phyloP scores from a whole-genome alignment of 1,140 invertebrate genomes.

The Lucilia cuprina region DNA sequence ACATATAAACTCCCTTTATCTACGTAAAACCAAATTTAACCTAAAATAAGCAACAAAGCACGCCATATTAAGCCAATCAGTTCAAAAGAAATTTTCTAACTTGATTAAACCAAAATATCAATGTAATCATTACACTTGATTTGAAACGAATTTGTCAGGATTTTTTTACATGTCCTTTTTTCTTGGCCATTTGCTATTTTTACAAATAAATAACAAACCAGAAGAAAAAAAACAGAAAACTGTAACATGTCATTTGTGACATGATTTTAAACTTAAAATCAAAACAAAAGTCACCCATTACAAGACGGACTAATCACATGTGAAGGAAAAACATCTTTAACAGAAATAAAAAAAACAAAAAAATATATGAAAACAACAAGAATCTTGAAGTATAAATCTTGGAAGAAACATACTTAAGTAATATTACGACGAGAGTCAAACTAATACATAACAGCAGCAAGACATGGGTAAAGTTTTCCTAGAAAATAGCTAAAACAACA shows the following conservation, averaged over 20 bases:
- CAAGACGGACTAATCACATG: not conserved
- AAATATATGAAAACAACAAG: too few species aligned
- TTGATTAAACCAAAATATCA: too few species aligned
- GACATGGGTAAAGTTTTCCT: not conserved
- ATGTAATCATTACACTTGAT: not conserved
- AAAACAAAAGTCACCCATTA: slow-evolving; percentile 5
- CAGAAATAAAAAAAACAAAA: not conserved
- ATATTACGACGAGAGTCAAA: not conserved
- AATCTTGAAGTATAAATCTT: not conserved
- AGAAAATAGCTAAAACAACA: not conserved
- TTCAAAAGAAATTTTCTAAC: too few species aligned
- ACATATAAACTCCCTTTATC: too few species aligned
- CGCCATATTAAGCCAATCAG: too few species aligned
- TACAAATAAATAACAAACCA: not conserved
- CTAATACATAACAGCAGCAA: not conserved
- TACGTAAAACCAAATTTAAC: too few species aligned
- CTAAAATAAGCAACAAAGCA: too few species aligned
- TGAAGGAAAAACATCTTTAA: not conserved
- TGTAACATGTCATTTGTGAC: not conserved
- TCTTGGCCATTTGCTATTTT: too few species aligned
- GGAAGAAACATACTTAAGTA: not conserved
- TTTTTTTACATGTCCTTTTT: not conserved
- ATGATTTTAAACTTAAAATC: slow-evolving; percentile 18
- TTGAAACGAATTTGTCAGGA: slow-evolving; percentile 1
- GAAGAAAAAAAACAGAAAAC: not conserved